Percentiles rank a stretch among this genome's conserved stretches.
phyloP scores from a whole-genome alignment of 2,113 vertebrate genomes.

The Mormyrus iriodes region DNA sequence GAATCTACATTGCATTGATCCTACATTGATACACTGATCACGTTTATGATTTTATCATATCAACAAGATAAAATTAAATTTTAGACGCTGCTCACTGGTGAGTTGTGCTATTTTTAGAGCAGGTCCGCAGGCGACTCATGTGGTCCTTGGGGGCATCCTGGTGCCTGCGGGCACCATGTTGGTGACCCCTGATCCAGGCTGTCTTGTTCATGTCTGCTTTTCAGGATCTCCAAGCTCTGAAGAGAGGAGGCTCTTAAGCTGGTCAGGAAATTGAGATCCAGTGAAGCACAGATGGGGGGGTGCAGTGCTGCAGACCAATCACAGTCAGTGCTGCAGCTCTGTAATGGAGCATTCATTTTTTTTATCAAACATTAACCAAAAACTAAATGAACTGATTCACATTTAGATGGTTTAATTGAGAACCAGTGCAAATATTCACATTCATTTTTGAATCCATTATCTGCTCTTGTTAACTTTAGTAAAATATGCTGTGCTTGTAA shows the following conservation, averaged over 20 bases:
- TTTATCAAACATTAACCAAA: neutral
- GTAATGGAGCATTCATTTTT: neutral
- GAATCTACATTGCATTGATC: neutral
- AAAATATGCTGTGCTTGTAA: neutral
- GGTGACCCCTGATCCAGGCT: too few relatives aligned
- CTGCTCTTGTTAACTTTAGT: neutral
- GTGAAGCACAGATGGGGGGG: too few relatives aligned
- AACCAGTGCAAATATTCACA: neutral
- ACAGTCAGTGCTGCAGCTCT: neutral
- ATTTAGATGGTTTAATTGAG: neutral
- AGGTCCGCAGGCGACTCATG: too few relatives aligned
- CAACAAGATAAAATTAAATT: too few relatives aligned
- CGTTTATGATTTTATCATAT: too few relatives aligned
- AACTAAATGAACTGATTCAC: neutral
- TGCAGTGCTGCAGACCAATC: neutral
- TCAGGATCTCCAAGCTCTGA: neutral
- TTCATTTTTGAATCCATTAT: neutral
- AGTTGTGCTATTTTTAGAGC: too few relatives aligned
- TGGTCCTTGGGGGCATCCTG: too few relatives aligned
- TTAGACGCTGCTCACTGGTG: too few relatives aligned
- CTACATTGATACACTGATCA: too few relatives aligned
- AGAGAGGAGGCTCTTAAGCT: neutral
- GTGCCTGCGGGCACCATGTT: too few relatives aligned
- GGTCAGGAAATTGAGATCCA: too few relatives aligned
- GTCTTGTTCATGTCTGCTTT: too few relatives aligned